Conservation (phyloP, 1,140 invertebrate genomes). For the Tribolium madens region DNA sequence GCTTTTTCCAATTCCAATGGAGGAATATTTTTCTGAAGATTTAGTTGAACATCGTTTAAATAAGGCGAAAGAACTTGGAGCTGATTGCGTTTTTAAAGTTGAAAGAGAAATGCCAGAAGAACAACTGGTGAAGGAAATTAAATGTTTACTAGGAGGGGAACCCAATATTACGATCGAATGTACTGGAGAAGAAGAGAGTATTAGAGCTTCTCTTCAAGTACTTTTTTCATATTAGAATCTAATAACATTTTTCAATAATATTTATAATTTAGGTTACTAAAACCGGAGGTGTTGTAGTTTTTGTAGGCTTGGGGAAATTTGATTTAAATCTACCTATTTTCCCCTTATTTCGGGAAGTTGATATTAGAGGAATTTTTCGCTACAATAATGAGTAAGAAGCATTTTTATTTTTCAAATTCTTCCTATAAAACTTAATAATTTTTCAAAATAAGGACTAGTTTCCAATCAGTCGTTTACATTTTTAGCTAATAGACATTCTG, state of each 20-base stretch:
- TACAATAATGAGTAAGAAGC: slow-evolving; percentile 84
- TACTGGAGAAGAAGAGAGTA: slow-evolving; percentile 82
- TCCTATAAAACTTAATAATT: no score
- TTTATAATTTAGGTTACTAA: slow-evolving; percentile 76
- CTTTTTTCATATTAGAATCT: not conserved
- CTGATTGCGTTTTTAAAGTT: slow-evolving; percentile 77
- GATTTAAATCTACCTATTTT: slow-evolving; percentile 84
- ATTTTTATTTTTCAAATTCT: not conserved
- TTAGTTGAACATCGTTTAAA: slow-evolving; percentile 78
- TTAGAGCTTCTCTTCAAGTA: slow-evolving; percentile 81
- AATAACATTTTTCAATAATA: not conserved
- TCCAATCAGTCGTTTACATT: no score
- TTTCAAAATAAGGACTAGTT: no score
- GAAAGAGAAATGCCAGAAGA: slow-evolving; percentile 69
- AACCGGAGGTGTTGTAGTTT: slow-evolving; percentile 82
- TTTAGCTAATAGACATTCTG: no score
- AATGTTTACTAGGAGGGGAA: slow-evolving; percentile 72
- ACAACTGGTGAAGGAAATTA: slow-evolving; percentile 73
- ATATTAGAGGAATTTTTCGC: slow-evolving; percentile 90
- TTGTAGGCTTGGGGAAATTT: slow-evolving; percentile 86
- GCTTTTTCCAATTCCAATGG: not conserved
- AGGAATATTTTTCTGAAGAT: slow-evolving; percentile 69
- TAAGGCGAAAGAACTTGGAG: slow-evolving; percentile 85
- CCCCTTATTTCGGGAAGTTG: slow-evolving; percentile 85
- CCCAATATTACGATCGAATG: slow-evolving; percentile 89